Evolutionary conservation across 2,797 vertebrate species (phyloP), one percentile per base, ranked within the genome.

Genomic region (Alcedo quadribrachys): DNA sequence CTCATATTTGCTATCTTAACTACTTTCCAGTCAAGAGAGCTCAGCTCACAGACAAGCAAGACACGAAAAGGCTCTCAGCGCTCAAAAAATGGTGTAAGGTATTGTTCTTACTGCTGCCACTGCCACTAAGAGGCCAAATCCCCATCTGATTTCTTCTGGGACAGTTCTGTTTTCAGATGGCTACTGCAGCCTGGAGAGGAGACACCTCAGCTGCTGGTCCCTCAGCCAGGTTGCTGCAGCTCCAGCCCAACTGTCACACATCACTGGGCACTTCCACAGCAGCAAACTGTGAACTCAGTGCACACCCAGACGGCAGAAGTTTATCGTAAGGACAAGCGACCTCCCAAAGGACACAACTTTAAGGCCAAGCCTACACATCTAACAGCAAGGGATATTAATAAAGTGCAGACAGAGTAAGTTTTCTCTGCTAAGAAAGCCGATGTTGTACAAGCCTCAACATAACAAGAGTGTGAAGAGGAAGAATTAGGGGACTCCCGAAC

Each of bases 331-430:
- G 25, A 87, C 58, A 67, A 65, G 13, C 5, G 32, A n/a, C 8
- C 48, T 2, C 17, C 68, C 13, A 13, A 70, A 67, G 6, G 8
- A 43, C 4, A 8, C 5, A 43, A 60, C 32, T 46, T 35, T 28
- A 46, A 80, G 18, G 6, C 50, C 30, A 53, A 35, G 9, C 2
- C 40, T 33, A 20, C 7, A 51, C 6, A 5, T 12, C n/a, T 35
- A 83, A 54, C 7, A 6, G 9, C 25, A 79, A 71, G 18, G 17
- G 1, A 2, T 7, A 67, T 7, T 43, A 11, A 30, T 33, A n/a
- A 81, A 65, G 7, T 0, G 2, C 8, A 40, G 8, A 54, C 1
- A 18, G 3, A 69, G 32, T 11, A 74, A 21, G 1, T 8, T 15
- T 54, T 27, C 51, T 37, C n/a, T 18, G 17, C 57, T 33, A n/a